These are phyloP conservation scores for Anguilla marmorata DNA, from an alignment of 2,797 vertebrate species.

Conservation along the genomic window DNA sequence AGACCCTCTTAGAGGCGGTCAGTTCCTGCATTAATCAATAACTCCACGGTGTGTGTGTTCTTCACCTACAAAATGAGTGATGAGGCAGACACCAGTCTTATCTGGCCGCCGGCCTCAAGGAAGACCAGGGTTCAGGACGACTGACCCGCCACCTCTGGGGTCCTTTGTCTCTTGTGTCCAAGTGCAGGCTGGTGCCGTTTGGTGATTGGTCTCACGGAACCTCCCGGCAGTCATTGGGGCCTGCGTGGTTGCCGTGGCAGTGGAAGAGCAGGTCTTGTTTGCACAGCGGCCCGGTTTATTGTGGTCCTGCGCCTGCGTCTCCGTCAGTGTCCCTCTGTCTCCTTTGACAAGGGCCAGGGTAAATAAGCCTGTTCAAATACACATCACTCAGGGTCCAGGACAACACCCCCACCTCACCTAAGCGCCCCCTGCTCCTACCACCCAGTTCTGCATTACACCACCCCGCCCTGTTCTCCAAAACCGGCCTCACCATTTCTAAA, in stretches of 20 bases:
- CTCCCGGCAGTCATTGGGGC: slow-evolving; percentile 41
- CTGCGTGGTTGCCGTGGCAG: slow-evolving; percentile 51
- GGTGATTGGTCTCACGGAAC: slow-evolving; percentile 45
- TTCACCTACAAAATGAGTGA: slow-evolving; percentile 20
- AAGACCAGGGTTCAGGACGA: slow-evolving; percentile 21
- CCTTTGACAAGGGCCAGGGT: slow-evolving; percentile 55
- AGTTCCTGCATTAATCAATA: slow-evolving; percentile 39
- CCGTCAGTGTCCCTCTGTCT: slow-evolving; percentile 48
- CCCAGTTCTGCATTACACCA: slow-evolving; percentile 13
- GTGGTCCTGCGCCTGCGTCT: slow-evolving; percentile 53
- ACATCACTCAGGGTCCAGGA: slow-evolving; percentile 52
- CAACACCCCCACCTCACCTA: slow-evolving; percentile 40
- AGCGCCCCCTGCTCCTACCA: slow-evolving; percentile 34
- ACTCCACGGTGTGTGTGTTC: slow-evolving; percentile 39
- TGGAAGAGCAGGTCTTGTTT: slow-evolving; percentile 51
- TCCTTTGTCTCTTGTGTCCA: slow-evolving; percentile 54
- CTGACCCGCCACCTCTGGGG: slow-evolving; percentile 43
- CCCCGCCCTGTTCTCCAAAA: neutral
- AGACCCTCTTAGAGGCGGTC: neutral
- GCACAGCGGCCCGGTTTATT: slow-evolving; percentile 56
- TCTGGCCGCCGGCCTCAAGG: slow-evolving; percentile 11
- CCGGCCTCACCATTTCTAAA: neutral
- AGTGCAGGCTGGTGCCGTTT: slow-evolving; percentile 36
- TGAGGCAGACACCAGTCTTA: slow-evolving; percentile 14
- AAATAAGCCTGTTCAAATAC: slow-evolving; percentile 62